These are phyloP conservation scores for Heliconius melpomene DNA, from an alignment of 1,140 invertebrate species.

Conservation along the genomic window DNA sequence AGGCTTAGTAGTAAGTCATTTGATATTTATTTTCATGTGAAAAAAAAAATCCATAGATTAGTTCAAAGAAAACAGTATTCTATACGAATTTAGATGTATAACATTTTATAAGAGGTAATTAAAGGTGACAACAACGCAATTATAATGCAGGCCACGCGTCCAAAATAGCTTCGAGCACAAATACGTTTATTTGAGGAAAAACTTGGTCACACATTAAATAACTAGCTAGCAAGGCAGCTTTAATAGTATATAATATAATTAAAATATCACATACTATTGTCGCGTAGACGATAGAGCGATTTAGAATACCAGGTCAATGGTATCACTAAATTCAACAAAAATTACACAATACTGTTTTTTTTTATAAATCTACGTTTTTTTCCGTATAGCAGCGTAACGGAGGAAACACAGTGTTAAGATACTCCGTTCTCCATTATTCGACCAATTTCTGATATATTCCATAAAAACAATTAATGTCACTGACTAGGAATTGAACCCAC, in stretches of 20 bases:
- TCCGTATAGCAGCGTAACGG: too few relatives aligned
- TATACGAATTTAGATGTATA: neutral
- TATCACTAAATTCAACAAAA: neutral
- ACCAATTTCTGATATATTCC: too few relatives aligned
- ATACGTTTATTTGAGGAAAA: neutral
- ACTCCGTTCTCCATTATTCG: too few relatives aligned
- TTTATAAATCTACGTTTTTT: too few relatives aligned
- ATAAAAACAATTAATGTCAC: neutral
- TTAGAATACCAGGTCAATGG: neutral
- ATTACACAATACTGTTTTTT: neutral
- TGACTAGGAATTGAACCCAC: neutral
- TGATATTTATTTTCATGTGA: too few relatives aligned
- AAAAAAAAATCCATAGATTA: too few relatives aligned
- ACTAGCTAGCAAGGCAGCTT: neutral
- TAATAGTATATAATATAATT: neutral
- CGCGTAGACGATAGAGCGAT: neutral
- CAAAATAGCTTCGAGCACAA: neutral
- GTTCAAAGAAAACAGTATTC: neutral
- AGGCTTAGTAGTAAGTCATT: too few relatives aligned
- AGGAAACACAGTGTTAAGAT: too few relatives aligned
- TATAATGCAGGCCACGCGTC: neutral
- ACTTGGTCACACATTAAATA: neutral
- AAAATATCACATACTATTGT: neutral
- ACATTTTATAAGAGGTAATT: neutral
- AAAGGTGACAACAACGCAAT: neutral